These are phyloP conservation scores for Campylorhamphus procurvoides DNA, from an alignment of 2,113 vertebrate species.

Conservation along the genomic window DNA sequence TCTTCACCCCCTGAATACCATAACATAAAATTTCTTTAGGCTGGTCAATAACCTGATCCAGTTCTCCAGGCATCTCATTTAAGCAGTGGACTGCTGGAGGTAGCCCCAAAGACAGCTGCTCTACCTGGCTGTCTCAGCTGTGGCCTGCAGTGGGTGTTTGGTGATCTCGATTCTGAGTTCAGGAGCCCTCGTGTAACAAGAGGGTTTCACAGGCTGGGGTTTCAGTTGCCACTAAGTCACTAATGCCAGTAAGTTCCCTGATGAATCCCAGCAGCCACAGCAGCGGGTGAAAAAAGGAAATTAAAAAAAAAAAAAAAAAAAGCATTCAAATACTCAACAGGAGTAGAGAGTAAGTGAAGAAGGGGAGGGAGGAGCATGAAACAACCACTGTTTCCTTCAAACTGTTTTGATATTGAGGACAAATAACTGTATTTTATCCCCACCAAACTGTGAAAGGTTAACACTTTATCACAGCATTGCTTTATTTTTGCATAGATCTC, in stretches of 20 bases:
- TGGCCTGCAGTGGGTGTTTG: accelerated
- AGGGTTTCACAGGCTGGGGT: not conserved
- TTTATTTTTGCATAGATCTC: not conserved
- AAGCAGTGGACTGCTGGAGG: not conserved
- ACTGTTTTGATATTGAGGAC: not conserved
- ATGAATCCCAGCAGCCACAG: not conserved
- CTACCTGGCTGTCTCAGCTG: not conserved
- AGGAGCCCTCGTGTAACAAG: not conserved
- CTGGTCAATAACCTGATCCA: not conserved
- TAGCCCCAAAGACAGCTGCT: not conserved
- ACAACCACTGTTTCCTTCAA: not conserved
- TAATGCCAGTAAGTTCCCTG: not conserved
- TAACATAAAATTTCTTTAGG: not conserved
- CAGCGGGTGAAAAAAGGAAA: not conserved
- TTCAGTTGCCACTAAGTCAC: not conserved
- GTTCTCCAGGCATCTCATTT: not conserved
- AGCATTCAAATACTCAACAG: not conserved
- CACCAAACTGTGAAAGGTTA: not conserved
- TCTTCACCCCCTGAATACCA: not conserved
- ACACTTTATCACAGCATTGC: not conserved
- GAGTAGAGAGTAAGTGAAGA: not conserved
- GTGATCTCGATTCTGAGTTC: not conserved
- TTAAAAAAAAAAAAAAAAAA: not conserved
- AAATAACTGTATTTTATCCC: not conserved
- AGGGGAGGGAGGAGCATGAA: not conserved